Conservation (phyloP, 2,888 invertebrate genomes). For the Meliscaeva auricollis region DNA sequence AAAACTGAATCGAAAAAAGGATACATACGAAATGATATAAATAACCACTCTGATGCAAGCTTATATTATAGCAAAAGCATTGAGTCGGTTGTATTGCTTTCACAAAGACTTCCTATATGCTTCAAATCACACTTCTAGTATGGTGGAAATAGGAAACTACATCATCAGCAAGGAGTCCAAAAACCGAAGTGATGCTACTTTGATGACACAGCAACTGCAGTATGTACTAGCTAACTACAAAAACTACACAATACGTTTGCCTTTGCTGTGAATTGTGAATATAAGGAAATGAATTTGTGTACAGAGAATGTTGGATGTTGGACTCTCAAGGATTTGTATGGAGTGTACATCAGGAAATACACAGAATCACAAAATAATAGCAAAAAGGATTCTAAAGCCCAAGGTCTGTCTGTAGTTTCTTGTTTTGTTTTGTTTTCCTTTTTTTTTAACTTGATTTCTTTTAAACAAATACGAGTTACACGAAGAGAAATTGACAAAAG, state of each 20-base stretch:
- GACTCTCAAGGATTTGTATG: slow-evolving; percentile 18
- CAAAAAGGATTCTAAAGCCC: neutral
- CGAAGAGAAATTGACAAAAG: slow-evolving; percentile 4
- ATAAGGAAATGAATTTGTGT: slow-evolving; percentile 63
- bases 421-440: neutral
- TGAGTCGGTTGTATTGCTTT: slow-evolving; percentile 19
- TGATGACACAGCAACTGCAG: neutral
- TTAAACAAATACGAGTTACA: slow-evolving; percentile 19
- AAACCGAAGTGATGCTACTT: neutral
- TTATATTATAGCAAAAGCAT: slow-evolving; percentile 12
- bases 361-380: slow-evolving; percentile 23
- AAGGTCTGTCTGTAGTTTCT: too few species aligned
- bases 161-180: slow-evolving; percentile 23
- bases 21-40: slow-evolving; percentile 40
- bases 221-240: too few species aligned
- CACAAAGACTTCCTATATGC: slow-evolving; percentile 39
- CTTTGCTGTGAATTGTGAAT: slow-evolving; percentile 34
- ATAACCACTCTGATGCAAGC: slow-evolving; percentile 15
- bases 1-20: slow-evolving; percentile 31
- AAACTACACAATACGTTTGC: slow-evolving; percentile 10
- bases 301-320: slow-evolving; percentile 13
- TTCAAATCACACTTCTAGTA: slow-evolving; percentile 8
- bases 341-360: slow-evolving; percentile 37
- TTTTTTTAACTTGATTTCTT: neutral
- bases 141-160: slow-evolving; percentile 20